These are phyloP conservation scores for Brachynemurus nebulosus DNA, from an alignment of 2,888 invertebrate genomes.

Conservation along the genomic window DNA sequence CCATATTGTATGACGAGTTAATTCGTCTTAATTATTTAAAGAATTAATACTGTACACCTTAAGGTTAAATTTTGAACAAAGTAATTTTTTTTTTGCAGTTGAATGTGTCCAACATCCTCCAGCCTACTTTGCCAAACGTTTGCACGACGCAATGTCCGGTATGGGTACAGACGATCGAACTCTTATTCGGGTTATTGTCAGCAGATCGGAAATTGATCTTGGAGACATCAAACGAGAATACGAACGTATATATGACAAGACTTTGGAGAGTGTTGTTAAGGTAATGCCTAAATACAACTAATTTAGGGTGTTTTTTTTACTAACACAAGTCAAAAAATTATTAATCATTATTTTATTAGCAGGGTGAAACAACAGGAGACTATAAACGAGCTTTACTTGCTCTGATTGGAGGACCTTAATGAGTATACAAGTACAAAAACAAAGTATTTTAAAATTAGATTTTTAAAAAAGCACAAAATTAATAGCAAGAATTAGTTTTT, in stretches of 20 bases:
- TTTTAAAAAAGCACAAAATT: too few species aligned
- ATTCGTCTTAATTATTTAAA: too few species aligned
- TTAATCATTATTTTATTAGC: conserved; percentile 23
- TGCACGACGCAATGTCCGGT: conserved; percentile 53
- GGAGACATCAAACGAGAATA: conserved; percentile 54
- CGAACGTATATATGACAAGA: conserved; percentile 53
- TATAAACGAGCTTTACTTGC: conserved; percentile 48
- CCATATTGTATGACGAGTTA: too few species aligned
- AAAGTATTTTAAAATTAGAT: too few species aligned
- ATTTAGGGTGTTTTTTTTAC: too few species aligned
- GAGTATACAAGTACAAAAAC: too few species aligned
- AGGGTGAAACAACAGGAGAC: conserved; percentile 53
- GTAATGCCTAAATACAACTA: too few species aligned
- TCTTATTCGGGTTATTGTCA: conserved; percentile 55
- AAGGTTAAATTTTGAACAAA: too few species aligned
- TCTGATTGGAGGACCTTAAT: conserved; percentile 37
- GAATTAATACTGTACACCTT: too few species aligned
- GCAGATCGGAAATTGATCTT: conserved; percentile 55
- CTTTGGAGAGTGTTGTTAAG: conserved; percentile 47
- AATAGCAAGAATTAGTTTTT: too few species aligned
- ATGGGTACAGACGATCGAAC: conserved; percentile 58
- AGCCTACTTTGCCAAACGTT: conserved; percentile 52
- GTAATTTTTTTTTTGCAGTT: conserved; percentile 43
- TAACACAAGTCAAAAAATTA: too few species aligned
- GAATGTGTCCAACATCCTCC: conserved; percentile 52